These are phyloP conservation scores for Melanostigma gelatinosum DNA, from an alignment of 2,113 vertebrate genomes.

Conservation along the genomic window DNA sequence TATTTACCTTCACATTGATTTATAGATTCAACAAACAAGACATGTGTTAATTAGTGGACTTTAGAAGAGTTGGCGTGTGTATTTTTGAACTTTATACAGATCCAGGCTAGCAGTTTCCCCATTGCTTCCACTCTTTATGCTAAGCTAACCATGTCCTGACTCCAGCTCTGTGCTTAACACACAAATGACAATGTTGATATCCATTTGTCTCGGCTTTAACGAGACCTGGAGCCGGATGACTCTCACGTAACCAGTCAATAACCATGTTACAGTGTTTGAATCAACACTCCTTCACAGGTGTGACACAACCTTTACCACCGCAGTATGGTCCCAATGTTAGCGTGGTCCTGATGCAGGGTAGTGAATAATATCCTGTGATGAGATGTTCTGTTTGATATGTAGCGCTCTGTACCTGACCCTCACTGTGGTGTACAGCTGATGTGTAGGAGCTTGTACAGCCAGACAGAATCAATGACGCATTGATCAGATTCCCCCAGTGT, in stretches of 20 bases:
- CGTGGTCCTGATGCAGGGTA: not conserved
- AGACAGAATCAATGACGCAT: slow-evolving; percentile 6
- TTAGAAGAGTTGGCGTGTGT: not conserved
- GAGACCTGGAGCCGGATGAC: not conserved
- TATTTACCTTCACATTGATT: not conserved
- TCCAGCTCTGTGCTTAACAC: not conserved
- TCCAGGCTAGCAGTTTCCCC: not conserved
- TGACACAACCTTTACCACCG: not conserved
- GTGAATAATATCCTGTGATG: not conserved
- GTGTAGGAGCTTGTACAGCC: not conserved
- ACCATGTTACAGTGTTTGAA: not conserved
- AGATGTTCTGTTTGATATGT: not conserved
- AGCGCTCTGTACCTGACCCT: not conserved
- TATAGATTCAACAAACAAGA: not conserved
- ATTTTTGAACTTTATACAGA: not conserved
- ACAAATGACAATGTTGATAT: not conserved
- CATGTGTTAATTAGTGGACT: not conserved
- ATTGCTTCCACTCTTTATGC: not conserved
- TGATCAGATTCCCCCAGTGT: not conserved
- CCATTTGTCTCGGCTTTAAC: not conserved
- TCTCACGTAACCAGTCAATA: not conserved
- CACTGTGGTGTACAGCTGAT: not conserved
- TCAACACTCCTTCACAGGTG: not conserved
- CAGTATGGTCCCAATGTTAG: not conserved
- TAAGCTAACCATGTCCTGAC: not conserved